Base-by-base conservation (phyloP, 2,888 invertebrate species). In the Drosophila barbarae region DNA sequence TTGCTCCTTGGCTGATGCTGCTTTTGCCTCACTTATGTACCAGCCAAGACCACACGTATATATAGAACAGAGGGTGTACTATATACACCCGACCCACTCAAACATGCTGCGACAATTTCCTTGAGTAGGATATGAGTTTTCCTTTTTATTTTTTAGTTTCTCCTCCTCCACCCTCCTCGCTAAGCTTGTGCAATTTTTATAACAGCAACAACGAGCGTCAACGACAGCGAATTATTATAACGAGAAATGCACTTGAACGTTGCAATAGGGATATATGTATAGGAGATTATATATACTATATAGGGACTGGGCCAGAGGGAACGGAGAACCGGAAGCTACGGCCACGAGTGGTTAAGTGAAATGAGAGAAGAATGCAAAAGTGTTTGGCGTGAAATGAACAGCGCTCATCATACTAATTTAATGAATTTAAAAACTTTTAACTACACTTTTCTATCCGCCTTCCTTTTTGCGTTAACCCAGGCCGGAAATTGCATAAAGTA, bases 371-470 rank as follows among this genome's bases (percentile, higher is more conserved):
- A 63, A 44, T 63, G 36, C 23, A 26, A 64, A 64, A 41, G 44
- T 55, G 68, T 64, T 67, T 36, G 72, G 57, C 50, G 64, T 34
- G 52, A 77, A 77, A 58, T 57, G 54, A 69, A 52, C 63, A 64
- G 6, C 65, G 63, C 69, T 73, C 68, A 76, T 79, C 79, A 72
- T 70, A 59, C 80, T 77, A 80, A 77, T 77, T 77, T 74, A 76
- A 79, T 83, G 74, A 79, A 79, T 76, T 79, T 74, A 74, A 66
- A 76, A 77, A 83, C 77, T 83, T 79, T 46, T 59, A 32, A 38
- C 26, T 41, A 6, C 18, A 41, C 15, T 34, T 34, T n/a, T 47
- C 18, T 26, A 32, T 13, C 12, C 26, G 15, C 21, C 36, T 12
- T 30, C 32, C 15, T 44, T 38, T 56, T 44, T 58, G 15, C 18